Conservation (phyloP, 2,888 invertebrate species). For the Mesoligia furuncula region DNA sequence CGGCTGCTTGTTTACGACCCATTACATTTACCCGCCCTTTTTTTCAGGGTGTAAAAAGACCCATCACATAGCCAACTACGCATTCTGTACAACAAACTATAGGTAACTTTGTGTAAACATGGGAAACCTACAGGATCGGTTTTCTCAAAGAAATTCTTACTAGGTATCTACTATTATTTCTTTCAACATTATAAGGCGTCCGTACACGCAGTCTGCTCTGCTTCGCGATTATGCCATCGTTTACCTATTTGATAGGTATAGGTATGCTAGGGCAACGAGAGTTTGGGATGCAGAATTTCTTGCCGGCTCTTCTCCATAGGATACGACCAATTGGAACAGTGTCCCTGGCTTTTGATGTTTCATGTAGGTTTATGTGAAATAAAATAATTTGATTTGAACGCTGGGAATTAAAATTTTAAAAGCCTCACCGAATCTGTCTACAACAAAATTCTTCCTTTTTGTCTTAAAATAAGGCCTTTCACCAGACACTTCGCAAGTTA, state of each 20-base stretch:
- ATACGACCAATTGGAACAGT: no score
- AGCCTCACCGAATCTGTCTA: slow-evolving; percentile 78
- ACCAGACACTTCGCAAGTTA: slow-evolving; percentile 83
- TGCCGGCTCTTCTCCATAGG: no score
- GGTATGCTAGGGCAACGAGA: no score
- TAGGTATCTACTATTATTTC: background rate
- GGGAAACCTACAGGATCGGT: background rate
- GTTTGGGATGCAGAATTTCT: no score
- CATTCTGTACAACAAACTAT: no score
- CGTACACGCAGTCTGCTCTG: no score
- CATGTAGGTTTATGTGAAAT: no score
- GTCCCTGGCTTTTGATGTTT: no score
- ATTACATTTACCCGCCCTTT: no score
- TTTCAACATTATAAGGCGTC: background rate
- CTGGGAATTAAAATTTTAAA: background rate
- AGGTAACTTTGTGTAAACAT: background rate
- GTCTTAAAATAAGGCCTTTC: slow-evolving; percentile 81
- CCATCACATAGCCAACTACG: background rate
- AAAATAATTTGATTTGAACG: background rate
- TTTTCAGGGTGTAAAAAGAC: background rate
- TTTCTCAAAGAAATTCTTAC: background rate
- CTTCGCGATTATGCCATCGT: no score
- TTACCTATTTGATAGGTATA: no score
- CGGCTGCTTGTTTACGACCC: background rate
- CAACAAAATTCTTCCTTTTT: slow-evolving; percentile 68